phyloP scores from a whole-genome alignment of 2,113 vertebrate genomes.

The Procapra przewalskii region DNA sequence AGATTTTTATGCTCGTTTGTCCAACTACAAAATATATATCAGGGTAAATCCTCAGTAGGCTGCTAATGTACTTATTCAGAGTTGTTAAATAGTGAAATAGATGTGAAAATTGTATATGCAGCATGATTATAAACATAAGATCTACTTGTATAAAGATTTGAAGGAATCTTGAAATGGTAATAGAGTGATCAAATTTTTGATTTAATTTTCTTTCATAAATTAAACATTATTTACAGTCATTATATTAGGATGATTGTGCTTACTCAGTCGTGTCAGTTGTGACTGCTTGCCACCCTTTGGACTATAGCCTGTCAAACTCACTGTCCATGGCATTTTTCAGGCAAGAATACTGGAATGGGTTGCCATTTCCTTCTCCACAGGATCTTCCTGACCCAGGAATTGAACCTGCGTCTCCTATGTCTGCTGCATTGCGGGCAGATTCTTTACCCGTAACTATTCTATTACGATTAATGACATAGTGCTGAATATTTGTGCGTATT shows the following conservation, averaged over 20 bases:
- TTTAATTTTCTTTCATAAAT: conserved; percentile 15
- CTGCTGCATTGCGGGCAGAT: background rate
- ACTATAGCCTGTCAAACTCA: background rate
- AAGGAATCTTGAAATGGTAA: background rate
- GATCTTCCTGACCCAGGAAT: background rate
- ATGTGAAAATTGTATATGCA: background rate
- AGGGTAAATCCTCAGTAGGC: background rate
- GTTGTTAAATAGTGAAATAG: background rate
- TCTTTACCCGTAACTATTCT: background rate
- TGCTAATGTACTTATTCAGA: background rate
- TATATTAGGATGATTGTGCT: background rate
- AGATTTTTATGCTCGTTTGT: conserved; percentile 8
- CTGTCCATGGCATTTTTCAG: background rate
- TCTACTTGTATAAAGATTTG: background rate
- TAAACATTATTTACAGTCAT: background rate
- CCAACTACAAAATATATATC: background rate
- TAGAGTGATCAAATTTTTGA: background rate
- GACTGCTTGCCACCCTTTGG: background rate
- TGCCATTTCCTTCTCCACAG: background rate
- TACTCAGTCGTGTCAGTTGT: background rate
- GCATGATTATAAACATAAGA: background rate
- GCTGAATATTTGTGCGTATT: background rate
- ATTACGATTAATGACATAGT: background rate
- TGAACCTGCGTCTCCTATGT: background rate
- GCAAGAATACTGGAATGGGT: background rate